These are phyloP conservation scores for Hystrix brachyura DNA, from an alignment of 2,113 vertebrate species.

Conservation along the genomic window DNA sequence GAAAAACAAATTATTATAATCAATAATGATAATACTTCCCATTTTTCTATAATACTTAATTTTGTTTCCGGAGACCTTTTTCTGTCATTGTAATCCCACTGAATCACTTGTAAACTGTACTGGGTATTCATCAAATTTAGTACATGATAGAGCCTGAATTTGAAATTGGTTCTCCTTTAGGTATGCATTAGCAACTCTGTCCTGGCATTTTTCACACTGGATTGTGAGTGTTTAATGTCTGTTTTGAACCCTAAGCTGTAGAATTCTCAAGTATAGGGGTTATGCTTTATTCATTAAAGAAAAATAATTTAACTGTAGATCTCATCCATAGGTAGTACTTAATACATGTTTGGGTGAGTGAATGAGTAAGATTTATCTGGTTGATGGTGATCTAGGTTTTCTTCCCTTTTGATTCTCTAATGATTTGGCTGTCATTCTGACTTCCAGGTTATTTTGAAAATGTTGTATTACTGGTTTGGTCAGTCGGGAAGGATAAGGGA, in stretches of 20 bases:
- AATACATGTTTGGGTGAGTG: not conserved
- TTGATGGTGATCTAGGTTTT: not conserved
- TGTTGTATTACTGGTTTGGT: not conserved
- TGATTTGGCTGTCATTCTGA: constrained; percentile 6
- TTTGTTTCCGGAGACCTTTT: constrained; percentile 9
- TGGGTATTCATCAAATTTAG: not conserved
- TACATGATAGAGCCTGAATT: not conserved
- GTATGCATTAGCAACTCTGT: not conserved
- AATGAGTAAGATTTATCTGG: not conserved
- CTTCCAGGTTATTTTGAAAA: constrained; percentile 10
- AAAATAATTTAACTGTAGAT: not conserved
- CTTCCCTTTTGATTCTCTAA: constrained; percentile 4
- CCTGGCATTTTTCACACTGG: not conserved
- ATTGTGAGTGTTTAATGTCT: not conserved
- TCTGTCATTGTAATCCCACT: not conserved
- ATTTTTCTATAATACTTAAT: not conserved
- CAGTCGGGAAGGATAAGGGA: not conserved
- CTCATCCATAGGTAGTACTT: not conserved
- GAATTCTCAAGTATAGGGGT: not conserved
- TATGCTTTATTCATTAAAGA: not conserved
- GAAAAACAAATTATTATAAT: constrained; percentile 1
- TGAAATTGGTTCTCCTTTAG: not conserved
- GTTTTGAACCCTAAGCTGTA: not conserved
- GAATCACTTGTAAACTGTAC: not conserved
- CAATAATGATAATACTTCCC: not conserved